A percentile compares a stretch with the other conserved stretches of the same genome.
phyloP scores from a whole-genome alignment of 2,797 vertebrate species.

The Thalassophryne amazonica region DNA sequence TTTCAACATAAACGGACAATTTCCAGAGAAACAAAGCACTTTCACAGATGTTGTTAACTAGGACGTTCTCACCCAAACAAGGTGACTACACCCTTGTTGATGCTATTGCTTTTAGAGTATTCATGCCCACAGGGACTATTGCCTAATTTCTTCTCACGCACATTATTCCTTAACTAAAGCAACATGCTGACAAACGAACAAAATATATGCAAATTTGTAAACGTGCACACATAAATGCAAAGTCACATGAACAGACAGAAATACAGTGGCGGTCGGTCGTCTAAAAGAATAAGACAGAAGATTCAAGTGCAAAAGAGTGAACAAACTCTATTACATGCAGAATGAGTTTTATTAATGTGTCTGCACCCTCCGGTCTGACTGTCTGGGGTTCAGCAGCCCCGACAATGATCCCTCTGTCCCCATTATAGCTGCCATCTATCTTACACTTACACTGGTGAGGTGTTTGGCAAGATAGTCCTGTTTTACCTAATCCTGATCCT shows the following conservation, averaged over 20 bases:
- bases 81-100: too few species aligned
- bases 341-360: slow-evolving; percentile 30
- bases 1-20: too few species aligned
- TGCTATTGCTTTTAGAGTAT: too few species aligned
- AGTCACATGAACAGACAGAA: not conserved
- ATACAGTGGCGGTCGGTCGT: not conserved
- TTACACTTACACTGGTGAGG: slow-evolving; percentile 7
- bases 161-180: too few species aligned
- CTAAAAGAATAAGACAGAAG: slow-evolving; percentile 3
- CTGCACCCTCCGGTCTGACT: slow-evolving; percentile 35
- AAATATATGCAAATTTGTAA: too few species aligned
- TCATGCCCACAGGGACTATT: too few species aligned
- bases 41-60: too few species aligned
- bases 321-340: slow-evolving; percentile 31
- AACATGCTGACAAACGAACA: too few species aligned
- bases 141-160: too few species aligned
- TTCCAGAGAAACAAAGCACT: too few species aligned
- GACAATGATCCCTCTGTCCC: slow-evolving; percentile 66
- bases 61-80: too few species aligned
- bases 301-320: slow-evolving; percentile 29
- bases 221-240: not conserved
- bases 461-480: not conserved
- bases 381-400: slow-evolving; percentile 48
- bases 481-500: not conserved
- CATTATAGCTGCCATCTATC: slow-evolving; percentile 19